These are phyloP conservation scores for Noturus placidus DNA, from an alignment of 2,113 vertebrate genomes.

Conservation along the genomic window DNA sequence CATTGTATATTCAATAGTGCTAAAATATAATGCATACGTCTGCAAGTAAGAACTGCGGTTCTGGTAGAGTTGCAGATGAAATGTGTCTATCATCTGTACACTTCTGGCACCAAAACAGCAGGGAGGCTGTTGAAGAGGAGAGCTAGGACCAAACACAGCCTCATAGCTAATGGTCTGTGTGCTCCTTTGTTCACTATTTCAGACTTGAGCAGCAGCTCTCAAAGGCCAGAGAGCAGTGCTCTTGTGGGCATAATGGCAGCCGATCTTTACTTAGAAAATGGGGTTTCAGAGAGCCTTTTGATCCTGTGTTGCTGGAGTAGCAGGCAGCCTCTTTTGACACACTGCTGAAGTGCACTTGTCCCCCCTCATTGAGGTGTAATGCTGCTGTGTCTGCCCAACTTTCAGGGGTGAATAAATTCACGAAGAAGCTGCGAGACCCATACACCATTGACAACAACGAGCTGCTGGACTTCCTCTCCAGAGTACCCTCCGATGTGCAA, in stretches of 20 bases:
- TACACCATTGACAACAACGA: slow-evolving; percentile 98
- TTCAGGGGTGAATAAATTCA: slow-evolving; percentile 97
- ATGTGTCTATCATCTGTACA: slow-evolving; percentile 19
- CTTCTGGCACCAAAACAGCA: slow-evolving; percentile 21
- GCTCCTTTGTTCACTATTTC: slow-evolving; percentile 39
- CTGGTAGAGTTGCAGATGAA: slow-evolving; percentile 17
- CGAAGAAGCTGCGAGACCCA: slow-evolving; percentile 94
- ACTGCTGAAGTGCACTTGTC: slow-evolving; percentile 40
- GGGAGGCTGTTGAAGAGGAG: slow-evolving; percentile 21
- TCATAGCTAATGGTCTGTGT: slow-evolving; percentile 39
- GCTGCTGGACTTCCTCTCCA: slow-evolving; percentile 94
- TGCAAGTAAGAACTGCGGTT: background rate
- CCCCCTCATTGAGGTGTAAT: slow-evolving; percentile 26
- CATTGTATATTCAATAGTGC: background rate
- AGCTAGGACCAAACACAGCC: slow-evolving; percentile 33
- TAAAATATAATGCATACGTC: background rate
- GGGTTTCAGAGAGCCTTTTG: slow-evolving; percentile 50
- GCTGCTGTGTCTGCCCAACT: slow-evolving; percentile 55
- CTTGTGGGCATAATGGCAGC: slow-evolving; percentile 46
- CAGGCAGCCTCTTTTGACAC: slow-evolving; percentile 43
- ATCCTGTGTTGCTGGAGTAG: slow-evolving; percentile 40
- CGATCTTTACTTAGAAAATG: slow-evolving; percentile 43
- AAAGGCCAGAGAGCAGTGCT: slow-evolving; percentile 49
- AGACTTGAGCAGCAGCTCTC: slow-evolving; percentile 43
- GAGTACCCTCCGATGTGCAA: slow-evolving; percentile 97